Conservation (phyloP, 2,797 vertebrate species). For the Acipenser oxyrinchus region DNA sequence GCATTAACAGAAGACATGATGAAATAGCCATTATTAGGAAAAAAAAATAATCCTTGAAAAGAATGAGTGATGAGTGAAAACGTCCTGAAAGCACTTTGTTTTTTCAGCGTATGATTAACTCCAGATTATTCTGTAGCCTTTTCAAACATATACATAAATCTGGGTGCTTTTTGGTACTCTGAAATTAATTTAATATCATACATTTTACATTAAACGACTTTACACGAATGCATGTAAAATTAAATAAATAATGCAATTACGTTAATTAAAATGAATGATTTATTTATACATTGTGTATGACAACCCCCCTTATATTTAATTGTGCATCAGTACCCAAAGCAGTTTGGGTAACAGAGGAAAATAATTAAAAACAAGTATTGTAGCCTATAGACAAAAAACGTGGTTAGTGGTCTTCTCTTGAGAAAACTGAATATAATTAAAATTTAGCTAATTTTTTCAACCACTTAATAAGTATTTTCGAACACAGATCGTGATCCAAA, state of each 20-base stretch:
- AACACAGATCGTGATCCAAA: constrained; percentile 68
- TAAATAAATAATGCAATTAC: constrained; percentile 77
- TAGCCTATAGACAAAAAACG: constrained; percentile 68
- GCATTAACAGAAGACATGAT: no score
- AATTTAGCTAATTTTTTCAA: constrained; percentile 71
- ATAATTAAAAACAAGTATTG: constrained; percentile 81
- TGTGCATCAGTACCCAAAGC: constrained; percentile 65
- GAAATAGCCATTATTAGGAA: no score
- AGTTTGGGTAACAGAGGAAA: constrained; percentile 72
- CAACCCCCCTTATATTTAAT: constrained; percentile 64
- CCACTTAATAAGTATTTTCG: constrained; percentile 74
- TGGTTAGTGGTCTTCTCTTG: constrained; percentile 59
- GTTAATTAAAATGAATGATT: constrained; percentile 87
- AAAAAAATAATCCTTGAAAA: neutral
- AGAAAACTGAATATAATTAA: constrained; percentile 86
- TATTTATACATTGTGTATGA: constrained; percentile 63
- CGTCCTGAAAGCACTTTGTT: neutral
- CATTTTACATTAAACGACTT: constrained; percentile 61
- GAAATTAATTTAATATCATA: constrained; percentile 45
- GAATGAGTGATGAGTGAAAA: neutral
- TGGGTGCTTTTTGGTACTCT: constrained; percentile 4
- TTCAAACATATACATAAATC: neutral
- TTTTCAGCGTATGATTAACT: constrained; percentile 7
- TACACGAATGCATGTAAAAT: constrained; percentile 67
- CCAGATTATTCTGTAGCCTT: neutral